Evolutionary conservation across 2,797 vertebrate species (phyloP).

Genomic region (Vireo griseus): DNA sequence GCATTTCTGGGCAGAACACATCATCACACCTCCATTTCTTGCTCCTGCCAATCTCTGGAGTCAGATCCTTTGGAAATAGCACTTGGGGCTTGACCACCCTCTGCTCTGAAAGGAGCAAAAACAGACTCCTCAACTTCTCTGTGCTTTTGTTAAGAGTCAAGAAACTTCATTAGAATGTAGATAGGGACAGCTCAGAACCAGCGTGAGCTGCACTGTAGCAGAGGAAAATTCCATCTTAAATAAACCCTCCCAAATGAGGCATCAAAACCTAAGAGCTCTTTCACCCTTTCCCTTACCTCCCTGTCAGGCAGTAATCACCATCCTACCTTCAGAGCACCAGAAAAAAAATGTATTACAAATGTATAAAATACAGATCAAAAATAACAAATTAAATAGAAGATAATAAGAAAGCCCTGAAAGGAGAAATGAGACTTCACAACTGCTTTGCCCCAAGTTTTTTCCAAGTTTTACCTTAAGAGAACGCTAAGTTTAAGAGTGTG

Average conservation of each 20-base stretch:
- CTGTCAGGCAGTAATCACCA: neutral
- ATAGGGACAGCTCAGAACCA: neutral
- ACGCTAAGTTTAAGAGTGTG: fast-evolving
- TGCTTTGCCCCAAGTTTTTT: neutral
- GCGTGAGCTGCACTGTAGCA: fast-evolving
- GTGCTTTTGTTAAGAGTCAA: neutral
- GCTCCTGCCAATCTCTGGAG: neutral
- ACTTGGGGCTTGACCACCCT: fast-evolving
- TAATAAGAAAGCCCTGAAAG: neutral
- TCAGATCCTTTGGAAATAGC: neutral
- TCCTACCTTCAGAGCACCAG: neutral
- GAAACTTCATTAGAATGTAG: neutral
- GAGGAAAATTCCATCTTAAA: neutral
- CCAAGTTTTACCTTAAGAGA: neutral
- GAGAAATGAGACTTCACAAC: neutral
- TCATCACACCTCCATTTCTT: neutral
- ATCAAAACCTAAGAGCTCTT: neutral
- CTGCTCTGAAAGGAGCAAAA: neutral
- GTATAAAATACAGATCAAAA: neutral
- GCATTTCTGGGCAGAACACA: neutral
- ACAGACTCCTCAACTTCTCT: neutral
- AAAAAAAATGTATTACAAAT: neutral
- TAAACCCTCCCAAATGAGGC: neutral
- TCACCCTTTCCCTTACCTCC: neutral
- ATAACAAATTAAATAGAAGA: neutral